These are phyloP conservation scores for Thomomys bottae DNA, from an alignment of 2,113 vertebrate genomes.

Conservation along the genomic window DNA sequence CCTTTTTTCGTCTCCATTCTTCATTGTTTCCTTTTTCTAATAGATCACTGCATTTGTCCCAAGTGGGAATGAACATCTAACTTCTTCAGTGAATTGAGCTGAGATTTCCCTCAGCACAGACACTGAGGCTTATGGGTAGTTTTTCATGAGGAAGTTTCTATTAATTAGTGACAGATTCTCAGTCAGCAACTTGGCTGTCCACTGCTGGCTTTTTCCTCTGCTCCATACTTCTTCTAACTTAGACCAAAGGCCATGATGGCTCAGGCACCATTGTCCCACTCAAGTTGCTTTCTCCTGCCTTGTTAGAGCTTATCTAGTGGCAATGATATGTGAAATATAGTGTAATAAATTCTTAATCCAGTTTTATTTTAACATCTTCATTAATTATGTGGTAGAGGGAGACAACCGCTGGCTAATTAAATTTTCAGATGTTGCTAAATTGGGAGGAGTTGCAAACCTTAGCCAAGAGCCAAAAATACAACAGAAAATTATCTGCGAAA, in stretches of 20 bases:
- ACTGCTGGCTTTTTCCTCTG: background rate
- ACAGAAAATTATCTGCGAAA: conserved; percentile 23
- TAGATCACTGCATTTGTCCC: background rate
- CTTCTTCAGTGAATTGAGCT: background rate
- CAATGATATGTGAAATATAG: conserved; percentile 79
- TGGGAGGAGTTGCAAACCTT: conserved; percentile 69
- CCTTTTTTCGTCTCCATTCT: background rate
- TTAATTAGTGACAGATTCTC: background rate
- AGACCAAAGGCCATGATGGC: background rate
- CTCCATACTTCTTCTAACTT: background rate
- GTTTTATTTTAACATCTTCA: conserved; percentile 84
- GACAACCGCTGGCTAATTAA: conserved; percentile 82
- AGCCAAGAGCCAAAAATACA: conserved; percentile 30
- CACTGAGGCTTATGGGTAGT: background rate
- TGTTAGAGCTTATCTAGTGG: conserved; percentile 71
- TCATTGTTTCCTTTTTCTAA: background rate
- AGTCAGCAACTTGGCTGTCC: background rate
- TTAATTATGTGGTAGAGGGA: conserved; percentile 84
- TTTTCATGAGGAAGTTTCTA: background rate
- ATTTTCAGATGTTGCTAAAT: conserved; percentile 77
- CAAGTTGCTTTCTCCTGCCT: conserved; percentile 63
- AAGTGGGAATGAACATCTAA: background rate
- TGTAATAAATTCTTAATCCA: conserved; percentile 81
- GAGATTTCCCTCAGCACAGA: background rate
- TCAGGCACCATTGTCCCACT: conserved; percentile 16